A percentile compares a stretch with the other conserved stretches of the same genome.
These are phyloP conservation scores for Ctenosaura bakeri DNA, from an alignment of 2,797 vertebrate species.

Conservation along the genomic window DNA sequence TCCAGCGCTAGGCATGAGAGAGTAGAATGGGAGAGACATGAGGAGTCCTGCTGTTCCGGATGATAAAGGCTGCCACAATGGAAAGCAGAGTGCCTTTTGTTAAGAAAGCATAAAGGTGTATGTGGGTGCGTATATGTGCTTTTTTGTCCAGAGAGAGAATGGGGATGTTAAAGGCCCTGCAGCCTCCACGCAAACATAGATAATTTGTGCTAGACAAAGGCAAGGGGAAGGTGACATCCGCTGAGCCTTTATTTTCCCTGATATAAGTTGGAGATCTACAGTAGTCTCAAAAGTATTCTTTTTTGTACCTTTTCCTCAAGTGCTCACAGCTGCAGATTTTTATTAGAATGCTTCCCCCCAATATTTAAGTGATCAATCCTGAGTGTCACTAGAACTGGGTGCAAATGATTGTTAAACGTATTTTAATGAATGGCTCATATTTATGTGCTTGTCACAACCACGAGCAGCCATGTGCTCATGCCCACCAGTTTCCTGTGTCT, in stretches of 20 bases:
- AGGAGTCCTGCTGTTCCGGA: not conserved
- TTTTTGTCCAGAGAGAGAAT: not conserved
- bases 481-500: not conserved
- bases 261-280: not conserved
- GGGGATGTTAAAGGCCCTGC: too few relatives aligned
- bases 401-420: not conserved
- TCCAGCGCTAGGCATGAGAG: not conserved
- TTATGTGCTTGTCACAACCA: not conserved
- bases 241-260: not conserved
- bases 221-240: not conserved
- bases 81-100: slow-evolving; percentile 23
- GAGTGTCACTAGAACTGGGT: not conserved
- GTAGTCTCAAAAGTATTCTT: not conserved
- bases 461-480: not conserved
- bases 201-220: not conserved
- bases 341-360: not conserved
- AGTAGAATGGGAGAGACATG: not conserved
- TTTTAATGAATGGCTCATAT: not conserved
- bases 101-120: not conserved
- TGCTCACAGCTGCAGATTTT: not conserved
- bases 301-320: too few relatives aligned
- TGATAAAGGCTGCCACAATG: not conserved
- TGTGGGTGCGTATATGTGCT: not conserved
- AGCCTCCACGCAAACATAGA: not conserved
- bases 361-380: not conserved